Percentiles rank a stretch among this genome's conserved stretches.
These are phyloP conservation scores for Acleris literana DNA, from an alignment of 2,888 invertebrate genomes.

Conservation along the genomic window DNA sequence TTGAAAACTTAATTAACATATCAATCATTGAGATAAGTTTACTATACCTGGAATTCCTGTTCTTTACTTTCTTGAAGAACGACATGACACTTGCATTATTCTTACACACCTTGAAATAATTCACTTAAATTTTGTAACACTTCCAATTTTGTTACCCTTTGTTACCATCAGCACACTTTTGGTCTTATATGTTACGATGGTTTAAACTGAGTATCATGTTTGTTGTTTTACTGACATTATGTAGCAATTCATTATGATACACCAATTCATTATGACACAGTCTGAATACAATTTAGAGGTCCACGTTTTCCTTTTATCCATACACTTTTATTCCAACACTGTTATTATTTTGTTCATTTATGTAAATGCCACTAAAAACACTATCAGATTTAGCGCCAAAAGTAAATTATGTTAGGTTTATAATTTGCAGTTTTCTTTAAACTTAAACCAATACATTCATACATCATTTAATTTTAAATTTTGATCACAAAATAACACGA, in stretches of 20 bases:
- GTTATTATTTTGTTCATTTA: not conserved
- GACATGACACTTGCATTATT: conserved; percentile 26
- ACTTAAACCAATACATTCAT: not conserved
- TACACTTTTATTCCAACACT: not conserved
- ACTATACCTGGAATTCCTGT: conserved; percentile 50
- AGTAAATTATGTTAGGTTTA: not conserved
- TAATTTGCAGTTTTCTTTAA: not conserved
- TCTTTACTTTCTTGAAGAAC: conserved; percentile 57
- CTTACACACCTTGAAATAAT: not conserved
- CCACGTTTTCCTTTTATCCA: not conserved
- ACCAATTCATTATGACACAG: not conserved
- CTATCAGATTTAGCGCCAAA: not conserved
- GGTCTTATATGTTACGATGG: too few species aligned
- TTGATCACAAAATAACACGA: not conserved
- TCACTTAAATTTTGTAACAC: conserved; percentile 1
- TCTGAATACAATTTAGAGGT: not conserved
- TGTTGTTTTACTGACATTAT: not conserved
- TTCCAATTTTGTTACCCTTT: conserved; percentile 5
- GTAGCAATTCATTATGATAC: not conserved
- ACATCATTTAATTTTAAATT: too few species aligned
- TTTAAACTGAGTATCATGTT: not conserved
- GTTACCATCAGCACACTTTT: not conserved
- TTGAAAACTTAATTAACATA: too few species aligned
- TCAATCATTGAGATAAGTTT: too few species aligned
- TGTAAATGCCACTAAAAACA: not conserved